Evolutionary conservation across 2,113 vertebrate genomes (phyloP), one percentile per base, ranked within the genome.

Genomic region (Rhineura floridana): DNA sequence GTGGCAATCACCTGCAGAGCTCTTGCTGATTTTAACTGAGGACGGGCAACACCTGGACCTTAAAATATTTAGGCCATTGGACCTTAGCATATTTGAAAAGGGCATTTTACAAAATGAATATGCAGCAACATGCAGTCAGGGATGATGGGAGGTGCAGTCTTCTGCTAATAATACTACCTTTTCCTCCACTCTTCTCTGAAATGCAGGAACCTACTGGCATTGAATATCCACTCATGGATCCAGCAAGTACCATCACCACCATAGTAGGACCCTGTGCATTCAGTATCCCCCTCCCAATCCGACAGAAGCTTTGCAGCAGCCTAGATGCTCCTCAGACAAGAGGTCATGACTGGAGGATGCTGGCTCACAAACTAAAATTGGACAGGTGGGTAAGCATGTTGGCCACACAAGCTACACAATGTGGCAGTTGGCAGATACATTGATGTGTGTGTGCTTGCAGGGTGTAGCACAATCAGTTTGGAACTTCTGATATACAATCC

Each of bases 301-400:
- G 99, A 80, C 99, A 99, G 96, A 99, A 99, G 96, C 97, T 99
- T 87, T 99, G 99, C 81, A 98, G 98, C 94, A 99, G 99, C 93
- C 97, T 99, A 94, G 99, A 99, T 0, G 98, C 99, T 0, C 99
- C 99, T 0, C 98, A 99, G 96, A 99, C 98, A 15, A 96, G 99
- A 78, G 99, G 99, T 87, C 99, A 99, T 0, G 99, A 99, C 97
- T 99, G 99, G 99, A 96, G 99, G 94, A 98, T 99, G 98, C 95
- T 99, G 93, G 99, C 99, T 33, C 99, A 98, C 95, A 99, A 99
- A 94, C 97, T 99, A 76, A 98, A 97, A 95, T 96, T 99, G 94
- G 98, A 98, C 98, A 98, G 98, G 99, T 99, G 85, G 92, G 97
- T 77, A 30, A 77, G 28, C 25, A 7, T 1, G 4, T 67, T 67